Evolutionary conservation across 2,888 invertebrate species (phyloP).

Genomic region (Eristalis tenax): DNA sequence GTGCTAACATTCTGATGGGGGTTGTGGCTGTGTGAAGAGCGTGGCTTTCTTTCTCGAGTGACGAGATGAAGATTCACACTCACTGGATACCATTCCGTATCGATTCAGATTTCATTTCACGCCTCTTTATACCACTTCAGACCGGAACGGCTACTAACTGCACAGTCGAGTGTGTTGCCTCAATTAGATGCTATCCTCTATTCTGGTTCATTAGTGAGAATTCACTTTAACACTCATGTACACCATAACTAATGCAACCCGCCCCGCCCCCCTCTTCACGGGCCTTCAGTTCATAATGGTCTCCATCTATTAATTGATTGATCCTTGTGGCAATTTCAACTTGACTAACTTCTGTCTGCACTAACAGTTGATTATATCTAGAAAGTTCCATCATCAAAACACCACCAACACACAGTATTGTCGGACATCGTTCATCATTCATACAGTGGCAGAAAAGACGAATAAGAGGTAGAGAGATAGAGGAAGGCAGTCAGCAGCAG

Average conservation of each 20-base stretch:
- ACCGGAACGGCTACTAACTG: not conserved
- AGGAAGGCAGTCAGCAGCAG: too few species aligned
- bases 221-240: conserved; percentile 10
- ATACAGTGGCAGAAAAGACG: not conserved
- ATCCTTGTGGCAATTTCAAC: conserved; percentile 41
- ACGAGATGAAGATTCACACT: not conserved
- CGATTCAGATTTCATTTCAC: conserved; percentile 1
- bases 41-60: too few species aligned
- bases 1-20: too few species aligned
- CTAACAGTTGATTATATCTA: conserved; percentile 34
- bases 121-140: not conserved
- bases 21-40: too few species aligned
- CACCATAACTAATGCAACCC: not conserved
- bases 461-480: not conserved
- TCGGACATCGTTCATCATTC: conserved; percentile 21
- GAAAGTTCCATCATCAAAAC: conserved; percentile 31
- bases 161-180: not conserved
- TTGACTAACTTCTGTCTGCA: conserved; percentile 22
- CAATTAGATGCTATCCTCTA: conserved; percentile 6
- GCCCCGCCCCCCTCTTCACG: not conserved
- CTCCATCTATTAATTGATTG: conserved; percentile 23
- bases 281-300: not conserved
- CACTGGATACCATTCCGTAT: not conserved
- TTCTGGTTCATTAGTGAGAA: conserved; percentile 21
- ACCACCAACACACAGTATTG: not conserved